Conservation (phyloP, 2,797 vertebrate genomes). For the Eurystomus glaucurus region DNA sequence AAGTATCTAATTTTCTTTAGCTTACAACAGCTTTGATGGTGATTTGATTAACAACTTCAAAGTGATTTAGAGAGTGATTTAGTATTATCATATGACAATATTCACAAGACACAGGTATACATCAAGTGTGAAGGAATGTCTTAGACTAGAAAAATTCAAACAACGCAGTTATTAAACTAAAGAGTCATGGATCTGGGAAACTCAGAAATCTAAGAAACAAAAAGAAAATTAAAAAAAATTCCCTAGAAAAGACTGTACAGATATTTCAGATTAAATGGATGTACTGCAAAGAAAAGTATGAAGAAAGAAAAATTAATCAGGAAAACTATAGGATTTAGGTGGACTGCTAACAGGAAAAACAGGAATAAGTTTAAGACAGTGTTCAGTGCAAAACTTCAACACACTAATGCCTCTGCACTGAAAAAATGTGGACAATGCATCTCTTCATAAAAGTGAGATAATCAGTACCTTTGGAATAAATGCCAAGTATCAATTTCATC, state of each 20-base stretch:
- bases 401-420: neutral
- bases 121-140: neutral
- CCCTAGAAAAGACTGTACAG: neutral
- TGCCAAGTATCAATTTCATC: neutral
- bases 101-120: neutral
- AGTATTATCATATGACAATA: neutral
- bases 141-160: neutral
- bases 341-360: neutral
- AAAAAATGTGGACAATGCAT: neutral
- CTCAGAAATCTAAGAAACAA: neutral
- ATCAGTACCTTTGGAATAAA: neutral
- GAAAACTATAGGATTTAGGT: neutral
- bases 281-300: neutral
- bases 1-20: neutral
- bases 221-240: neutral
- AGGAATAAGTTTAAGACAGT: neutral
- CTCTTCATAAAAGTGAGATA: neutral
- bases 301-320: neutral
- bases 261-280: neutral
- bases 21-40: neutral
- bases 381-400: neutral
- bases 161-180: neutral
- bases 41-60: neutral
- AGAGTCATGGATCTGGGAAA: neutral
- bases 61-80: neutral